A percentile compares a stretch with the other conserved stretches of the same genome.
phyloP scores from a whole-genome alignment of 1,140 invertebrate genomes.

The Aplysia californica region DNA sequence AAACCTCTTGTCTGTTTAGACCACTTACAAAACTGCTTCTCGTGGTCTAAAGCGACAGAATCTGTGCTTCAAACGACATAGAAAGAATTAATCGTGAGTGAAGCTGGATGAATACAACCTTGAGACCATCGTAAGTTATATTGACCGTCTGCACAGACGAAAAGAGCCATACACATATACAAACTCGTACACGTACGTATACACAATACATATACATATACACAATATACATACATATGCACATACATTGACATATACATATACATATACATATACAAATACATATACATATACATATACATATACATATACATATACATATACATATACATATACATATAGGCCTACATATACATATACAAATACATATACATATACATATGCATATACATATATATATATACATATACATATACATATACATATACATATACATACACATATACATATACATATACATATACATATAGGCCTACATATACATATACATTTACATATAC shows the following conservation, averaged over 20 bases:
- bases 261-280: background rate
- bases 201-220: background rate
- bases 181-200: background rate
- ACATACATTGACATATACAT: too few species aligned
- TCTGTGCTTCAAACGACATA: too few species aligned
- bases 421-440: background rate
- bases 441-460: constrained; percentile 3
- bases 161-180: too few species aligned
- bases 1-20: too few species aligned
- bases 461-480: too few species aligned
- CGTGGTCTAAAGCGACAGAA: too few species aligned
- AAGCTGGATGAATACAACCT: background rate
- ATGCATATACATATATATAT: background rate
- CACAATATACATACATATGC: too few species aligned
- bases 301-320: background rate
- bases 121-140: background rate
- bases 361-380: background rate
- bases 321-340: background rate
- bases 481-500: constrained; percentile 4
- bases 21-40: too few species aligned
- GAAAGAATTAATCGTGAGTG: background rate
- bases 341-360: too few species aligned
- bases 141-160: too few species aligned
- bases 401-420: constrained; percentile 1
- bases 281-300: background rate